phyloP scores from a whole-genome alignment of 2,113 vertebrate species.

The Nothobranchius kuhntae region DNA sequence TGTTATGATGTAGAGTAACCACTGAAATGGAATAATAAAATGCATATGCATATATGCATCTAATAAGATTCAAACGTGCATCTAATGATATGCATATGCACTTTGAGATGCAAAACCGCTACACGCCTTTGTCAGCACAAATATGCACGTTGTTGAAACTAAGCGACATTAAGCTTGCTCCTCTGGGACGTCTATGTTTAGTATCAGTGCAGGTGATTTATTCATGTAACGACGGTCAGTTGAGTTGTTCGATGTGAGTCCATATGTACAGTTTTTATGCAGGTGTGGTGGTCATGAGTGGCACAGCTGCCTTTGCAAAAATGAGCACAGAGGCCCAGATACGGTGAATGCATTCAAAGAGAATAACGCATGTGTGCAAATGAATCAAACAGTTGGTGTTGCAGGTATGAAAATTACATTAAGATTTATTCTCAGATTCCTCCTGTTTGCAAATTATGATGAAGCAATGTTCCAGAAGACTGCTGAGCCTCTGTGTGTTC shows the following conservation, averaged over 20 bases:
- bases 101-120: conserved; percentile 22
- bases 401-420: not conserved
- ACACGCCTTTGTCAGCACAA: conserved; percentile 44
- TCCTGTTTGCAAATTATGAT: not conserved
- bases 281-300: conserved; percentile 12
- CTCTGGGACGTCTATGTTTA: conserved; percentile 35
- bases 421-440: not conserved
- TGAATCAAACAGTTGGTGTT: not conserved
- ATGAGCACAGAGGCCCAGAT: conserved; percentile 22
- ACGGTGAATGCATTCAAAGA: conserved; percentile 2
- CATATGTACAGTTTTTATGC: conserved; percentile 19
- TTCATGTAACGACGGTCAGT: conserved; percentile 28
- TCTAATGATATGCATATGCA: conserved; percentile 8
- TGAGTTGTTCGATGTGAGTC: conserved; percentile 21
- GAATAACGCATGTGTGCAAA: not conserved
- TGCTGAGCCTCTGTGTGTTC: not conserved
- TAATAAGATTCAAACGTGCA: too few species aligned
- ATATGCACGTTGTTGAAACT: conserved; percentile 32
- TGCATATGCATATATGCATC: too few species aligned
- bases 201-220: conserved; percentile 46
- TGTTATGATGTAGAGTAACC: too few species aligned
- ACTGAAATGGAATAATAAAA: too few species aligned
- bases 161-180: conserved; percentile 43
- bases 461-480: not conserved
- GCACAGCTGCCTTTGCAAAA: conserved; percentile 18